A percentile compares a stretch with the other conserved stretches of the same genome.
Evolutionary conservation across 2,113 vertebrate genomes (phyloP).

Genomic region (Microtus montanus): DNA sequence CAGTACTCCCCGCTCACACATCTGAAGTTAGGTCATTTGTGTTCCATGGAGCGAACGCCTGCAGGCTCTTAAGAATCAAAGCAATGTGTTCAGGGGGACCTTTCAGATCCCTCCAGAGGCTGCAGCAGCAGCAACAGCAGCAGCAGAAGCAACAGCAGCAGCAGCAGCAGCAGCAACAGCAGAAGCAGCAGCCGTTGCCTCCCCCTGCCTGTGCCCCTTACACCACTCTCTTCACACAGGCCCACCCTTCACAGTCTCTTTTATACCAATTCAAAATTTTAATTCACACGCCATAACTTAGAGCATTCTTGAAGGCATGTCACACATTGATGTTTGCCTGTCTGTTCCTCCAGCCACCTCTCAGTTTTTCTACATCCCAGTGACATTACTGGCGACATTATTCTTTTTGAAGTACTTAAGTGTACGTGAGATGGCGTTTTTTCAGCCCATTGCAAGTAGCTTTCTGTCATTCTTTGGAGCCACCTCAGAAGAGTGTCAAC

Average conservation of each 20-base stretch:
- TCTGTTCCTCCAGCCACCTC: not conserved
- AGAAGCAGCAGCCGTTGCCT: too few relatives aligned
- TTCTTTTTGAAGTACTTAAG: slow-evolving; percentile 50
- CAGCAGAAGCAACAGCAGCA: too few relatives aligned
- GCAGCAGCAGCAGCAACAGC: too few relatives aligned
- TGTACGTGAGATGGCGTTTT: not conserved
- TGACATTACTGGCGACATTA: not conserved
- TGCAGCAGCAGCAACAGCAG: not conserved
- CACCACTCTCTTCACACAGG: not conserved
- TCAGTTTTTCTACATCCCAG: not conserved
- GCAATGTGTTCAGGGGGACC: not conserved
- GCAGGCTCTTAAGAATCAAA: not conserved
- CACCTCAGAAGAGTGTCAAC: not conserved
- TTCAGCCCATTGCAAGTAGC: not conserved
- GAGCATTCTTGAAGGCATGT: not conserved
- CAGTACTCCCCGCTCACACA: not conserved
- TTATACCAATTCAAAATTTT: slow-evolving; percentile 28
- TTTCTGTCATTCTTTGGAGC: slow-evolving; percentile 8
- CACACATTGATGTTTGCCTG: not conserved
- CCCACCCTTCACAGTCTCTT: slow-evolving; percentile 15
- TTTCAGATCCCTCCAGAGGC: not conserved
- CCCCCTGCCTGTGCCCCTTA: not conserved
- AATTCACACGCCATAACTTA: slow-evolving; percentile 24
- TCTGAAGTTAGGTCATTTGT: slow-evolving; percentile 38
- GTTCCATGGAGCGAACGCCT: slow-evolving; percentile 13